Base-by-base conservation (phyloP, 2,113 vertebrate species). In the Pavo muticus region DNA sequence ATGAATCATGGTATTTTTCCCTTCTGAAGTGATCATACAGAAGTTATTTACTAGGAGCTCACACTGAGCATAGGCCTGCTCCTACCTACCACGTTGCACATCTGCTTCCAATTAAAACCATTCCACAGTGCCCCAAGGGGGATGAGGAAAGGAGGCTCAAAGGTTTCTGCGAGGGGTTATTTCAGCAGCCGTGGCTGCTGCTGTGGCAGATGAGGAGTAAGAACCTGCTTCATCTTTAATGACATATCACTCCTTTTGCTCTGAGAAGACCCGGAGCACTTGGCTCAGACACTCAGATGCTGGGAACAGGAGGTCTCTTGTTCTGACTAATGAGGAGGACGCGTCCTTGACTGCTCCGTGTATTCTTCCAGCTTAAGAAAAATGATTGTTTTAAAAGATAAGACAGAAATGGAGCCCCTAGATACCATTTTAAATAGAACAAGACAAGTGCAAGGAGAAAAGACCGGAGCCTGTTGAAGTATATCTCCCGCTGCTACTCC, bases 21-120 rank as follows among this genome's bases (percentile, higher is more conserved):
- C 61, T 92, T 90, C 78, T 54, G 52, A 81, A 91, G 57, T 76
- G 63, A 54, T 69, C 3, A 9, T 67, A 74, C 24, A 88, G 63
- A 57, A 67, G 37, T 73, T 88, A 76, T 73, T 94, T 94, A 72
- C 91, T 72, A 72, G 89, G 65, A 88, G 74, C 65, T 87, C 84
- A 72, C 57, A 73, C 3, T 67, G 37, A 93, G 91, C 80, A 89
- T 94, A 84, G 0, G 40, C 67, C 48, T 87, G 67, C 56, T 91
- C 19, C 77, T 94, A 88, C 95, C 96, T 96, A 95, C 94, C 88
- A 88, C 35, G 0, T 35, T 87, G 86, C 88, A 94, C 73, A 84
- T 93, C 92, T 95, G 96, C 79, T 94, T 96, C 83, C 65, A 88
- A 90, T 96, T 95, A 87, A 90, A 94, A 91, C 92, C 76, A 37